These are phyloP conservation scores for Liodrosophila aerea DNA, from an alignment of 2,888 invertebrate genomes.

Conservation along the genomic window DNA sequence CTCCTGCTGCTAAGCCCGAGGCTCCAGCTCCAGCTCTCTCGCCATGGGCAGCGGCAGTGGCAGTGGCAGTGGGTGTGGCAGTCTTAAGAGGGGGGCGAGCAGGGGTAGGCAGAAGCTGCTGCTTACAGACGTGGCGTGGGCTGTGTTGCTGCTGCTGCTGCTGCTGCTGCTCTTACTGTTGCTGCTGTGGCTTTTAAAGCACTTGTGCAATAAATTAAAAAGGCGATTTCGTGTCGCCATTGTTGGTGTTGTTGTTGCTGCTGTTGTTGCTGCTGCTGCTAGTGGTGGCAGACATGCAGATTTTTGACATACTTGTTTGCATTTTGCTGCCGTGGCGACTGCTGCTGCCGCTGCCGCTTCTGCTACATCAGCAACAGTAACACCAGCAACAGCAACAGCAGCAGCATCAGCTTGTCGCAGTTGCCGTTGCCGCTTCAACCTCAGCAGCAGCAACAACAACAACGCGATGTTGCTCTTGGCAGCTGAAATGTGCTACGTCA, in stretches of 20 bases:
- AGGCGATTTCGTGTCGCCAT: conserved; percentile 71
- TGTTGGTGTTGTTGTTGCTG: conserved; percentile 31
- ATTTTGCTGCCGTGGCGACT: conserved; percentile 72
- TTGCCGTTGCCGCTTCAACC: conserved; percentile 29
- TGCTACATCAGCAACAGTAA: conserved; percentile 38
- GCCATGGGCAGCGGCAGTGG: conserved; percentile 13
- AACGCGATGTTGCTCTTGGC: conserved; percentile 34
- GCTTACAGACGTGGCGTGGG: conserved; percentile 29
- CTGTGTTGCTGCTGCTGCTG: conserved; percentile 30
- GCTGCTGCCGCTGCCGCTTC: conserved; percentile 39
- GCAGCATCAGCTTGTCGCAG: conserved; percentile 33
- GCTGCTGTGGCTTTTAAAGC: conserved; percentile 70
- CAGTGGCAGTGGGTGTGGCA: conserved; percentile 15
- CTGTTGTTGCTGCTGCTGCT: conserved; percentile 50
- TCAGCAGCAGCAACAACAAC: conserved; percentile 15
- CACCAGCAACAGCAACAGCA: conserved; percentile 15
- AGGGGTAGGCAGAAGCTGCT: conserved; percentile 2
- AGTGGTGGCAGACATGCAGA: conserved; percentile 78
- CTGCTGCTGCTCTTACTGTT: conserved; percentile 31
- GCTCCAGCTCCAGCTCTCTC: conserved; percentile 28
- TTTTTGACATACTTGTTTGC: conserved; percentile 78
- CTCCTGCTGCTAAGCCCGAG: conserved; percentile 70
- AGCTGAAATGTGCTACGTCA: conserved; percentile 63
- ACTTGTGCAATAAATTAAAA: conserved; percentile 78
- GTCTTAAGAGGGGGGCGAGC: conserved; percentile 2